phyloP scores from a whole-genome alignment of 2,797 vertebrate species.

The Melanotaenia boesemani region DNA sequence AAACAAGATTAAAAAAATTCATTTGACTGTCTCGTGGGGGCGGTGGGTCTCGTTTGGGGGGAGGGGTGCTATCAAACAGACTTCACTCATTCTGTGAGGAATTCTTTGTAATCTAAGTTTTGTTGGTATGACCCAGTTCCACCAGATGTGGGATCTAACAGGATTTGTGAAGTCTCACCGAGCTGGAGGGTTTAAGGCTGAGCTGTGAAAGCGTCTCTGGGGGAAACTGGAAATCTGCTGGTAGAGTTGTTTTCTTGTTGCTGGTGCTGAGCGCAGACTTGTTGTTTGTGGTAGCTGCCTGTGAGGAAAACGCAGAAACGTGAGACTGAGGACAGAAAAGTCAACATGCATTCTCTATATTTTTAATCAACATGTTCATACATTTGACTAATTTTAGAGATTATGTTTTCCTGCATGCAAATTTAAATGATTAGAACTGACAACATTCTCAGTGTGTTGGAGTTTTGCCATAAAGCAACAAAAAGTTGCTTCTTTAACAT shows the following conservation, averaged over 20 bases:
- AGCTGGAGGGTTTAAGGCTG: constrained; percentile 86
- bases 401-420: too few species aligned
- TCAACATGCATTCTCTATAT: background rate
- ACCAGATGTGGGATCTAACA: background rate
- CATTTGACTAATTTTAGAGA: too few species aligned
- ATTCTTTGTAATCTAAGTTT: background rate
- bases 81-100: background rate
- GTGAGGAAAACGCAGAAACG: constrained; percentile 27
- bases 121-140: too few species aligned
- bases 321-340: too few species aligned
- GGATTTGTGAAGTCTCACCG: constrained; percentile 76
- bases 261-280: constrained; percentile 87
- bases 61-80: too few species aligned
- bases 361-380: background rate
- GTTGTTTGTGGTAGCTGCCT: constrained; percentile 87
- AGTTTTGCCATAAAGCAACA: too few species aligned
- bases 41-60: too few species aligned
- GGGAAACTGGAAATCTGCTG: constrained; percentile 90
- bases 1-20: too few species aligned
- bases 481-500: too few species aligned
- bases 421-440: too few species aligned
- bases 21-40: too few species aligned
- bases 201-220: constrained; percentile 85
- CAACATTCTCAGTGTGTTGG: too few species aligned
- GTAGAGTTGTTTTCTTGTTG: constrained; percentile 88